Base-by-base conservation (phyloP, 2,113 vertebrate genomes). In the Dicerorhinus sumatrensis region DNA sequence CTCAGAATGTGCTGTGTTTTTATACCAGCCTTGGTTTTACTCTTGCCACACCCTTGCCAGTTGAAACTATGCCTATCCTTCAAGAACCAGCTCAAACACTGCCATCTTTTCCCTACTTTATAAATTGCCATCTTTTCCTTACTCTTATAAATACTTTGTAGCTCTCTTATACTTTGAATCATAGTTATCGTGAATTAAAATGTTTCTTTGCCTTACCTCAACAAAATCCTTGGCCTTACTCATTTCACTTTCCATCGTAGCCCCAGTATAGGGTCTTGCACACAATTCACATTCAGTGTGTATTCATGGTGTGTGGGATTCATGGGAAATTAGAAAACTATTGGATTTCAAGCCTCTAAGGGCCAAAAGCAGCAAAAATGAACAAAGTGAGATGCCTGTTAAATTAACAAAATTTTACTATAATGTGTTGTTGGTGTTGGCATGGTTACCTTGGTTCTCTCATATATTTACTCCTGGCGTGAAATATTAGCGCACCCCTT, bases 61-160 rank as follows among this genome's bases (percentile, higher is more conserved):
- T 33, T 86, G 92, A 95, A 93, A 89, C 82, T 67, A 79, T 90
- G 94, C 65, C 81, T 36, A 13, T 60, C 20, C 58, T 96, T 86
- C 29, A 89, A 67, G 46, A 70, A 29, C 70, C 31, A 62, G 33
- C 48, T 89, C 23, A 62, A 77, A 48, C 10, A 31, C 51, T 87
- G 39, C 62, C 42, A 8, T 85, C n/a, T 82, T 84, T 84, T 21
- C n/a, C 87, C 58, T 63, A 27, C 8, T 75, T 63, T 63, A 76
- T 63, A 91, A 58, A 8, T 39, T 62, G 14, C 70, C 33, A 5
- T 80, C 42, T 72, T 63, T 69, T 18, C 29, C 60, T 70, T 92
- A 21, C 67, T 5, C 14, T 63, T 73, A 51, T 23, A 56, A 76
- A 70, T 58, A 77, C 31, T 91, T 63, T 12, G 23, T 76, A 65